Evolutionary conservation across 2,797 vertebrate genomes (phyloP), one percentile per base, ranked within the genome.

Genomic region (Numenius phaeopus): DNA sequence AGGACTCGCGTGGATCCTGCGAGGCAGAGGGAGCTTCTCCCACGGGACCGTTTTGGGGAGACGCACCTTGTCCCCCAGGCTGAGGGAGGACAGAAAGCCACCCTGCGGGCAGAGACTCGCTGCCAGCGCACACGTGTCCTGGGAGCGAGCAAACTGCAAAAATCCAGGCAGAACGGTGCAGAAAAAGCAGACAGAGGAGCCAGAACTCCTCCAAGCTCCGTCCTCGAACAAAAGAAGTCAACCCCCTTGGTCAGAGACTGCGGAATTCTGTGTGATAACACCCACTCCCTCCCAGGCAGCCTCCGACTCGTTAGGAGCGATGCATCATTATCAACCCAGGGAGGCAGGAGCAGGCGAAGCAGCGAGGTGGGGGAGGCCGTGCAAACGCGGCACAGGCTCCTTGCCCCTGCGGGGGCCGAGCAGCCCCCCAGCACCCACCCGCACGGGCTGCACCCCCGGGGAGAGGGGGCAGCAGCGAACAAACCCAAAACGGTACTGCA

Each of bases 281-380:
- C 20, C 44, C 34, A 0, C 66, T 12, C 20, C 27, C 3, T 58
- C 39, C 67, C 55, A 3, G 52, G 76, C 34, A 23, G n/a, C 5
- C n/a, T 37, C 62, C 5, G 1, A 5, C 44, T 2, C 1, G 7
- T 1, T 17, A 1, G 42, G 64, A 52, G 39, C 3, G 1, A n/a
- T 5, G 23, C 18, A 16, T 8, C 39, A 0, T 34, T 13, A 26
- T 4, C 83, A 8, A 1, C 13, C 54, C 80, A 3, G 80, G 50
- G 46, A 40, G 21, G 7, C 37, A 14, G n/a, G 26, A 5, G 30
- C 19, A 8, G 24, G 2, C 8, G 3, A 7, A 57, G 66, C 46
- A 5, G 46, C 0, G 2, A 10, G 21, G 3, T 1, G n/a, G 54
- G 22, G 44, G 30, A 64, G 27, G 2, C 16, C 2, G 0, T 0